Percentiles rank a stretch among this genome's conserved stretches.
phyloP scores from a whole-genome alignment of 2,888 invertebrate species.

The Perithous albicinctus region DNA sequence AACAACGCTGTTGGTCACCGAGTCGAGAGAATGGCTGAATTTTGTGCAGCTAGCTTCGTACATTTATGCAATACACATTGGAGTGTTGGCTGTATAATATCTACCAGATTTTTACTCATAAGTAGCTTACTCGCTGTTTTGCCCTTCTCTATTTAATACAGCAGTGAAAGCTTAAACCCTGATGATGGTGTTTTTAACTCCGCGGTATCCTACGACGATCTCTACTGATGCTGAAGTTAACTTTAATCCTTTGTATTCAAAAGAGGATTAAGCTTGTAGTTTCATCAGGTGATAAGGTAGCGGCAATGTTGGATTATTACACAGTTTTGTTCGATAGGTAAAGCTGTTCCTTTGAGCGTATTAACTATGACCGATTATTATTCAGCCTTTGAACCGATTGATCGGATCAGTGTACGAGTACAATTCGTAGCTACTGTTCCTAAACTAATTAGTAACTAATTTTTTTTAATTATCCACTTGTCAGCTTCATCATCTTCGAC shows the following conservation, averaged over 20 bases:
- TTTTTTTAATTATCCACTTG: too few relatives aligned
- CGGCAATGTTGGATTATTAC: too few relatives aligned
- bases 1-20: not conserved
- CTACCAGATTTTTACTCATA: not conserved
- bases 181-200: not conserved
- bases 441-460: too few relatives aligned
- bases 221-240: not conserved
- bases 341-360: not conserved
- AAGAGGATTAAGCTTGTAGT: constrained; percentile 27
- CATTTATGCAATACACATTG: not conserved
- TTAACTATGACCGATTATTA: not conserved
- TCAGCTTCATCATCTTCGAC: too few relatives aligned
- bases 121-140: not conserved
- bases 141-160: not conserved
- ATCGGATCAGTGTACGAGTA: not conserved
- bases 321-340: not conserved
- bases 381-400: not conserved
- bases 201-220: not conserved
- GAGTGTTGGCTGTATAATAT: not conserved
- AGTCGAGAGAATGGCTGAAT: constrained; percentile 8
- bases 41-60: not conserved
- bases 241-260: constrained; percentile 17
- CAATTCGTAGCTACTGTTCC: not conserved
- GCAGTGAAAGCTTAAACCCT: not conserved
- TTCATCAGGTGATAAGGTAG: not conserved